Percentiles rank a stretch among this genome's conserved stretches.
Conservation (phyloP, 2,888 invertebrate genomes). For the Tridacna gigas region DNA sequence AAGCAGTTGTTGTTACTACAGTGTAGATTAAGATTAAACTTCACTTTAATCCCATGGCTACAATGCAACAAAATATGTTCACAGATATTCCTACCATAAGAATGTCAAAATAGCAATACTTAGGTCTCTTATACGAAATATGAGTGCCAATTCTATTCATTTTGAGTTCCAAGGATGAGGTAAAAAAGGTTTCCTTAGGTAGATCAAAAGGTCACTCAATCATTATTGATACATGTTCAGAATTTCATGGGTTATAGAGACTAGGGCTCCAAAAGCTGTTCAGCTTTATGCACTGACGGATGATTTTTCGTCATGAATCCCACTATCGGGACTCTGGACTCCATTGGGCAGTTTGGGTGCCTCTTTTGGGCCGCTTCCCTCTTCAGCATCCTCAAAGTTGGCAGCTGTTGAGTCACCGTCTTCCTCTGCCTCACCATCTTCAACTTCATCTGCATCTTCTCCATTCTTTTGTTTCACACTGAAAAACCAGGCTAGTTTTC, state of each 20-base stretch:
- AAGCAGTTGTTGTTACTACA: too few species aligned
- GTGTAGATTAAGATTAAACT: too few species aligned
- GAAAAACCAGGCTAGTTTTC: background rate
- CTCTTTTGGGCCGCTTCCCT: slow-evolving; percentile 52
- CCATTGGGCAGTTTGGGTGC: slow-evolving; percentile 63
- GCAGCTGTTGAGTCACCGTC: slow-evolving; percentile 64
- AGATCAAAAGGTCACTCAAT: background rate
- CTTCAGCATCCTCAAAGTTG: slow-evolving; percentile 70
- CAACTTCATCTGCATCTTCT: background rate
- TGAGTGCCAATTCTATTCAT: too few species aligned
- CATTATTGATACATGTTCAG: background rate
- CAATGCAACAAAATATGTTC: too few species aligned
- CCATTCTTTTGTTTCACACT: background rate
- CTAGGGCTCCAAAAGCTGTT: slow-evolving; percentile 1
- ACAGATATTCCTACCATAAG: too few species aligned
- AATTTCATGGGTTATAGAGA: slow-evolving; percentile 10
- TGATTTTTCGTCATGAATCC: slow-evolving; percentile 72
- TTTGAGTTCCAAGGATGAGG: too few species aligned
- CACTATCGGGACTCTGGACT: slow-evolving; percentile 72
- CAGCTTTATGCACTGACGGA: slow-evolving; percentile 49
- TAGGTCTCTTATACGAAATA: too few species aligned
- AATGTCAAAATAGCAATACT: too few species aligned
- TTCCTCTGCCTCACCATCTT: slow-evolving; percentile 55
- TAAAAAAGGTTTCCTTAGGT: too few species aligned
- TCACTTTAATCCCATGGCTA: too few species aligned